Evolutionary conservation across 2,797 vertebrate species (phyloP), one percentile per base, ranked within the genome.

Genomic region (Merluccius polli): DNA sequence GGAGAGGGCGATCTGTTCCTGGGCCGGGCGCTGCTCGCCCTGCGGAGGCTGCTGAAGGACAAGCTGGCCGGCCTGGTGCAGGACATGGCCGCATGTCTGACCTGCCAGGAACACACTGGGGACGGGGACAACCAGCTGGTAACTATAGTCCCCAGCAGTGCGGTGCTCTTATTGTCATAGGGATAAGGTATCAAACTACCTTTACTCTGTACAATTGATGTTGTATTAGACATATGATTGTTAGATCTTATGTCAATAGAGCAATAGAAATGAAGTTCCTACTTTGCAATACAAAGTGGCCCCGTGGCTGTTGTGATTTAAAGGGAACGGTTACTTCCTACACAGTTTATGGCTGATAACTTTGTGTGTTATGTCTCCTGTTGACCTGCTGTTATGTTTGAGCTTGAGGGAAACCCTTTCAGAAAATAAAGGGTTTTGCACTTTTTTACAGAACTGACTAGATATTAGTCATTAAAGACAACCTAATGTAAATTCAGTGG

Each of bases 1-100:
- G 83, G 88, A 78, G 87, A 89, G 76, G 89, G 82, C 74, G 84
- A 90, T 74, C 59, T 90, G 36, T 88, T 92, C 74, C 72, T 93
- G 74, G 89, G 87, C 59, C 90, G 90, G 0, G 85, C 89, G 8
- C 77, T 92, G 75, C 83, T 92, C 24, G 77, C 88, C 67, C 52
- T 92, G 32, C 85, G 87, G 18, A 76, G 86, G 13, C 80, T 88
- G 7, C 75, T 93, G 4, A 91, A 86, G 74, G 87, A 90, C 79
- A 88, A 89, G 82, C 84, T 92, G 86, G 73, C 80, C 78, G 76
- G 83, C 48, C 78, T 92, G 76, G 83, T 78, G 27, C 79, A 85
- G 36, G 84, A 90, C 65, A 21, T 90, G 77, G 83, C 85, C 1
- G 75, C 81, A 44, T 93, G 93, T 74, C 74, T 92, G 75, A 84